These are phyloP conservation scores for Liodrosophila aerea DNA, from an alignment of 2,888 invertebrate species.

Conservation along the genomic window DNA sequence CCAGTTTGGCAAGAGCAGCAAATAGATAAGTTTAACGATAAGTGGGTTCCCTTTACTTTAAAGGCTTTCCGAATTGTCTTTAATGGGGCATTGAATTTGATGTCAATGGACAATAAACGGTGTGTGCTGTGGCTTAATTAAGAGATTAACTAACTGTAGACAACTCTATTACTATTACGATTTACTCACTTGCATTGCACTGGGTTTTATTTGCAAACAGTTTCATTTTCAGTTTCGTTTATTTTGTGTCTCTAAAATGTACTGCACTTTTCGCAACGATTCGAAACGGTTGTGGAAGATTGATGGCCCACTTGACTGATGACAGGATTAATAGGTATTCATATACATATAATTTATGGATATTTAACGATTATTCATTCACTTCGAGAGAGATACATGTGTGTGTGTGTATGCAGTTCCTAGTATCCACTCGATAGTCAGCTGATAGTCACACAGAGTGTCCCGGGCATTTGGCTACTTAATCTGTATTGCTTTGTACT, in stretches of 20 bases:
- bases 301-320: no score
- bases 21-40: slow-evolving; percentile 39
- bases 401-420: no score
- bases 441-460: no score
- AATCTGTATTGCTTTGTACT: neutral
- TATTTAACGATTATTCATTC: neutral
- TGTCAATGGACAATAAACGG: slow-evolving; percentile 34
- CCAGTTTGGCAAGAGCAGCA: slow-evolving; percentile 47
- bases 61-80: slow-evolving; percentile 43
- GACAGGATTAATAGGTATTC: slow-evolving; percentile 1
- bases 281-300: no score
- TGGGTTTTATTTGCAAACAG: slow-evolving; percentile 67
- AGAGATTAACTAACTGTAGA: slow-evolving; percentile 30
- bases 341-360: no score
- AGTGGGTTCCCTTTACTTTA: slow-evolving; percentile 48
- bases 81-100: slow-evolving; percentile 50
- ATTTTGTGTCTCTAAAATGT: neutral
- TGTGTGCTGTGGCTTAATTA: slow-evolving; percentile 51
- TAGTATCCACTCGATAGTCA: no score
- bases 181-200: slow-evolving; percentile 75
- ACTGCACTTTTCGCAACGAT: slow-evolving; percentile 5
- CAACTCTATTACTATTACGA: neutral
- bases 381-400: neutral
- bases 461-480: slow-evolving; percentile 2
- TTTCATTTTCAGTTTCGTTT: slow-evolving; percentile 54